A percentile compares a stretch with the other conserved stretches of the same genome.
Evolutionary conservation across 2,797 vertebrate species (phyloP).

Genomic region (Sebastes hubbsi): DNA sequence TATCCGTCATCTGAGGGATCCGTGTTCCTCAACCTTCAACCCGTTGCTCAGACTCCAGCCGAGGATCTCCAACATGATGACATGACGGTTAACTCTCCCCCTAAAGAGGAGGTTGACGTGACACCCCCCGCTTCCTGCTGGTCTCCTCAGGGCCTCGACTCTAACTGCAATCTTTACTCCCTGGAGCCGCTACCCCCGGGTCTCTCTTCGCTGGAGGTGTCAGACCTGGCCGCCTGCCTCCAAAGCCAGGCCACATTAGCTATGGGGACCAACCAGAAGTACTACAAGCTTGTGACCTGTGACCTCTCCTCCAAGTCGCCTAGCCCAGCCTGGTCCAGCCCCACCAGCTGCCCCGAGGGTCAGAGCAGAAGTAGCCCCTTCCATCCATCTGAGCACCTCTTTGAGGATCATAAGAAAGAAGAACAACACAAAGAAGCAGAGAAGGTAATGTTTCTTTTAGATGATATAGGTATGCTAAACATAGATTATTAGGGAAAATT

Average conservation of each 20-base stretch:
- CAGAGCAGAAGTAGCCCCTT: conserved; percentile 82
- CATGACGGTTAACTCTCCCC: conserved; percentile 56
- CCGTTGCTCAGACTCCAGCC: conserved; percentile 57
- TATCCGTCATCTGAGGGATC: conserved; percentile 62
- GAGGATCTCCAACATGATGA: conserved; percentile 59
- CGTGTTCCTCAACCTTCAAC: conserved; percentile 73
- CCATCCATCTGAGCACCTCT: conserved; percentile 84
- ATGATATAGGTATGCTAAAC: background rate
- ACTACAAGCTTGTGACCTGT: conserved; percentile 96
- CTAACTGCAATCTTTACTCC: conserved; percentile 92
- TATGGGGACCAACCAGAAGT: conserved; percentile 93
- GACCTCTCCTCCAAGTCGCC: conserved; percentile 95
- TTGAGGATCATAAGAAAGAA: conserved; percentile 74
- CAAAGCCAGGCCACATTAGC: conserved; percentile 88
- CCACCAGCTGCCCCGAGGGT: conserved; percentile 88
- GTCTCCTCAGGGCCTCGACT: conserved; percentile 88
- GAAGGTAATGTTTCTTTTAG: conserved; percentile 35
- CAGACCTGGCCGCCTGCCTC: conserved; percentile 89
- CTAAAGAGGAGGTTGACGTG: conserved; percentile 41
- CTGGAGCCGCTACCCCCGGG: conserved; percentile 72
- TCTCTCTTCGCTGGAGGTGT: conserved; percentile 79
- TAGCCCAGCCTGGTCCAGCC: conserved; percentile 89
- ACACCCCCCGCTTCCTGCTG: conserved; percentile 66
- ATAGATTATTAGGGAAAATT: background rate
- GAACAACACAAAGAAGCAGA: conserved; percentile 26